phyloP scores from a whole-genome alignment of 2,797 vertebrate genomes.

The Agapornis canus region DNA sequence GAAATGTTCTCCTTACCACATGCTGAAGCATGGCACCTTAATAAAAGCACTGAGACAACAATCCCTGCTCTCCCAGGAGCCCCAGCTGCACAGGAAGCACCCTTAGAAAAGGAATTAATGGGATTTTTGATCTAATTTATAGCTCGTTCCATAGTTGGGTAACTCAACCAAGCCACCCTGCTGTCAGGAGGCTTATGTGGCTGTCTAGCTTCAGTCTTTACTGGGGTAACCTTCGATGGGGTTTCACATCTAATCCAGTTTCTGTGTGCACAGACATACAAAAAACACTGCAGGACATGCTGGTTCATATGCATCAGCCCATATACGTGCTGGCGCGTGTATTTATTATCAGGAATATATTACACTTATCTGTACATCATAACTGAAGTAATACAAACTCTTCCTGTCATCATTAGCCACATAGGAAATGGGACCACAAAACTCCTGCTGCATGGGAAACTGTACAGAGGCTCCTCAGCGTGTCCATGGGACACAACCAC shows the following conservation, averaged over 20 bases:
- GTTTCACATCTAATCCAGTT: background rate
- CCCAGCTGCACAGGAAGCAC: fast-evolving
- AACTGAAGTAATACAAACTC: slow-evolving; percentile 70
- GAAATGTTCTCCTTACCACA: fast-evolving
- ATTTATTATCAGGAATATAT: slow-evolving; percentile 74
- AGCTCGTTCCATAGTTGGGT: background rate
- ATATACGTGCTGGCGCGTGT: slow-evolving; percentile 22
- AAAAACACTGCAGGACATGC: background rate
- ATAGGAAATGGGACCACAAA: slow-evolving; percentile 57
- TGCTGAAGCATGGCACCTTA: background rate
- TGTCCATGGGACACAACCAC: slow-evolving; percentile 85
- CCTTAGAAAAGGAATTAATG: background rate
- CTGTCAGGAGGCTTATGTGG: background rate
- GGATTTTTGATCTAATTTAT: background rate
- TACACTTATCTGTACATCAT: slow-evolving; percentile 74
- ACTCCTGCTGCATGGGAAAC: slow-evolving; percentile 42
- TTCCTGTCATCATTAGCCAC: slow-evolving; percentile 46
- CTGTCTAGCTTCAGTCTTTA: background rate
- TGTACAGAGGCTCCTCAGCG: slow-evolving; percentile 66
- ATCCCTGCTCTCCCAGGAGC: background rate
- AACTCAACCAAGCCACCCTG: background rate
- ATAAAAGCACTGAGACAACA: background rate
- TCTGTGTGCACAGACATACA: background rate
- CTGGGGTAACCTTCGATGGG: background rate
- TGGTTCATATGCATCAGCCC: slow-evolving; percentile 64